A percentile compares a stretch with the other conserved stretches of the same genome.
These are phyloP conservation scores for Magallana nippona DNA, from an alignment of 2,888 invertebrate genomes.

Conservation along the genomic window DNA sequence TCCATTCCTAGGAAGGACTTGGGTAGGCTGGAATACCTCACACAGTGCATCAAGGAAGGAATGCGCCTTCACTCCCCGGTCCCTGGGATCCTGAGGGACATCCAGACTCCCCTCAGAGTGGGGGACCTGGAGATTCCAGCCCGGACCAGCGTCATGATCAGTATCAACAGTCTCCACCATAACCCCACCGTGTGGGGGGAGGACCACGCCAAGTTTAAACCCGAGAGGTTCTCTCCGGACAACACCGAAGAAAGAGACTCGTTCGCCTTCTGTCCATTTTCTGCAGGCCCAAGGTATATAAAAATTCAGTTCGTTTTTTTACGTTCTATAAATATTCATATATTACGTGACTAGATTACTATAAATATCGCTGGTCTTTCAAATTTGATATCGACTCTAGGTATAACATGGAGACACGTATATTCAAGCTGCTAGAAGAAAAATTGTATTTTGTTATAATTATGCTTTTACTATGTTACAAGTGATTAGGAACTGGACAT, in stretches of 20 bases:
- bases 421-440: too few species aligned
- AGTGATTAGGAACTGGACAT: too few species aligned
- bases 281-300: slow-evolving; percentile 73
- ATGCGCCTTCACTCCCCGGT: slow-evolving; percentile 72
- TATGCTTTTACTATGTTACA: too few species aligned
- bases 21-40: slow-evolving; percentile 64
- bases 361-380: too few species aligned
- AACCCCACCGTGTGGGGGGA: slow-evolving; percentile 74
- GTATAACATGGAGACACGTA: too few species aligned
- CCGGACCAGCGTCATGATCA: slow-evolving; percentile 62
- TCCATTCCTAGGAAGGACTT: slow-evolving; percentile 70
- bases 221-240: slow-evolving; percentile 70
- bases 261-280: slow-evolving; percentile 72
- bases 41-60: slow-evolving; percentile 72
- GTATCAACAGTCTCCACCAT: slow-evolving; percentile 72
- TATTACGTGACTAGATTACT: too few species aligned
- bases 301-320: too few species aligned
- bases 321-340: too few species aligned
- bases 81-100: slow-evolving; percentile 65
- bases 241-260: slow-evolving; percentile 66
- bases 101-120: slow-evolving; percentile 64
- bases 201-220: slow-evolving; percentile 59
- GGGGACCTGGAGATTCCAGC: slow-evolving; percentile 66
- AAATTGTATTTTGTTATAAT: too few species aligned
- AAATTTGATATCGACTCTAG: too few species aligned